These are phyloP conservation scores for Ommatoiulus sabulosus DNA, from an alignment of 2,888 invertebrate species.

Conservation along the genomic window DNA sequence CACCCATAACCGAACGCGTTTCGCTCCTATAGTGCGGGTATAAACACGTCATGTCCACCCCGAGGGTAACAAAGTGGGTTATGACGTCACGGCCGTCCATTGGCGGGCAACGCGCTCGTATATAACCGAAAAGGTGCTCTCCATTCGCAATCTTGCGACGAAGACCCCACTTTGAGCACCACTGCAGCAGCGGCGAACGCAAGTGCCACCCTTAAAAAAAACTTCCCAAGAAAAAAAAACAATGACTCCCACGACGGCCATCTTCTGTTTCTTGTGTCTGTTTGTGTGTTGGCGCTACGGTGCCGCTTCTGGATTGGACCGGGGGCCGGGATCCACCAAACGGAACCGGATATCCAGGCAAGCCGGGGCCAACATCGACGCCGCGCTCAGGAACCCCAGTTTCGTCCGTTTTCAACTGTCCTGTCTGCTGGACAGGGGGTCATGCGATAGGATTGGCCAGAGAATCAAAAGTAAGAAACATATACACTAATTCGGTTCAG, in stretches of 20 bases:
- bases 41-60: slow-evolving; percentile 22
- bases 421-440: slow-evolving; percentile 53
- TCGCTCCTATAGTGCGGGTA: not conserved
- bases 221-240: not conserved
- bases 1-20: not conserved
- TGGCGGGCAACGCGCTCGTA: slow-evolving; percentile 1
- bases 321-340: not conserved
- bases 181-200: not conserved
- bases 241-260: slow-evolving; percentile 40
- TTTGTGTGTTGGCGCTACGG: slow-evolving; percentile 42
- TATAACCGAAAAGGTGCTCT: not conserved
- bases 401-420: slow-evolving; percentile 55
- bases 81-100: slow-evolving; percentile 40
- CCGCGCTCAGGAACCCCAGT: slow-evolving; percentile 55
- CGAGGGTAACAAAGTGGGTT: slow-evolving; percentile 27
- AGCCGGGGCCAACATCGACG: slow-evolving; percentile 56
- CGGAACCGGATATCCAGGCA: slow-evolving; percentile 39
- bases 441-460: slow-evolving; percentile 55
- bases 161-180: not conserved
- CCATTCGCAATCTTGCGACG: not conserved
- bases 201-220: not conserved
- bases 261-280: slow-evolving; percentile 47
- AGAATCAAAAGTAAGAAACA: slow-evolving; percentile 56
- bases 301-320: not conserved
- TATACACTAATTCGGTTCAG: too few species aligned